These are phyloP conservation scores for Bombus huntii DNA, from an alignment of 1,140 invertebrate species.

Conservation along the genomic window DNA sequence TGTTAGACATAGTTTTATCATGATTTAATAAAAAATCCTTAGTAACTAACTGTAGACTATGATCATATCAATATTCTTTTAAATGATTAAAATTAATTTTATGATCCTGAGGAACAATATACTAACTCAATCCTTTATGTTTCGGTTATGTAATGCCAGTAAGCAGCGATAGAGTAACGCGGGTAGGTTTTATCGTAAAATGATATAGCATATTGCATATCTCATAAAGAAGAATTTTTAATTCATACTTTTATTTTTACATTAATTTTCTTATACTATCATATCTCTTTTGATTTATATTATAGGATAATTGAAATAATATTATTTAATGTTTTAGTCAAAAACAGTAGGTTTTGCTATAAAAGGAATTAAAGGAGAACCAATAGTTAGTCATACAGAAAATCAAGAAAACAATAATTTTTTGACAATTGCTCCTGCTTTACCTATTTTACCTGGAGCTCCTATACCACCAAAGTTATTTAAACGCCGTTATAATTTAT, in stretches of 20 bases:
- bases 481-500: slow-evolving; percentile 83
- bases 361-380: slow-evolving; percentile 74
- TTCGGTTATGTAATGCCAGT: slow-evolving; percentile 80
- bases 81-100: slow-evolving; percentile 34
- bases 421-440: slow-evolving; percentile 84
- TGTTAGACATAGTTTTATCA: slow-evolving; percentile 4
- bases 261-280: not conserved
- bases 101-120: not conserved
- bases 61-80: slow-evolving; percentile 18
- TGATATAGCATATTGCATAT: not conserved
- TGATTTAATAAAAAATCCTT: not conserved
- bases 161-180: slow-evolving; percentile 71
- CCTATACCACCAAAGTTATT: slow-evolving; percentile 80
- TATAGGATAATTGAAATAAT: not conserved
- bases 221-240: not conserved
- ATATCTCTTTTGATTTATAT: not conserved
- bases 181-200: slow-evolving; percentile 66
- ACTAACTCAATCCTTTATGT: slow-evolving; percentile 27
- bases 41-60: not conserved
- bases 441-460: slow-evolving; percentile 81
- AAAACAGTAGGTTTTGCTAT: slow-evolving; percentile 73
- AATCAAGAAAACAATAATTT: slow-evolving; percentile 79
- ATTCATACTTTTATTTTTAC: not conserved
- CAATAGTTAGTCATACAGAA: slow-evolving; percentile 54
- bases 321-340: slow-evolving; percentile 55